Base-by-base conservation (phyloP, 1,140 invertebrate species). In the Ericerus pela region DNA sequence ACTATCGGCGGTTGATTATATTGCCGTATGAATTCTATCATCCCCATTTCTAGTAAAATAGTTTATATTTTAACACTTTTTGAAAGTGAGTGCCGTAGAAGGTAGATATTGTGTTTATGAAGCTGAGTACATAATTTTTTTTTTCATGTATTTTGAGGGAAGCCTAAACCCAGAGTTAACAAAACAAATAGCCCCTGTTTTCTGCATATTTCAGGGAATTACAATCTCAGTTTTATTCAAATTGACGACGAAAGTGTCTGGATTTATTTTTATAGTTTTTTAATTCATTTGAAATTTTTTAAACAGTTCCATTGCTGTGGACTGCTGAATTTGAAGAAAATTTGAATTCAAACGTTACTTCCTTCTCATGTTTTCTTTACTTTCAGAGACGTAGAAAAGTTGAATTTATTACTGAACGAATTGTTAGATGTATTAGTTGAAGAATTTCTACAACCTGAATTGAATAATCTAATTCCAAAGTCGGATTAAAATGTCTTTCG, bases 371-470 rank as follows among this genome's bases (percentile, higher is more conserved):
- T n/a, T n/a, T n/a, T n/a, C n/a, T n/a, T n/a, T n/a, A n/a, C 61
- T 61, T 77, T 54, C 72, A 92, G 88, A 51, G 76, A 88, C 68
- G 75, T 81, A 67, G 70, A 74, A 29, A 70, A 72, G 59, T 72
- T 86, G 30, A 75, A 79, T 60, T 57, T 61, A 10, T 78, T 78
- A 28, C 68, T 93, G 2, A 69, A 77, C n/a, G 76, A 80, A 60
- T 86, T 94, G 78, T 81, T 93, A 6, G 68, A 79, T 22, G 80
- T 77, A 37, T 79, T 92, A 54, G 76, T 90, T 12, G 69, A 79
- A 33, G 84, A 93, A 65, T 83, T 92, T 61, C 75, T 91, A 52
- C 77, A 91, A 66, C 90, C 90, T 0, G 71, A 79, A 58, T 67
- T 77, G 59, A 84, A 90, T 70, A 72, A 75, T n/a, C 70, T 92